Conservation (phyloP, 2,797 vertebrate species). For the Esox masquinongy region DNA sequence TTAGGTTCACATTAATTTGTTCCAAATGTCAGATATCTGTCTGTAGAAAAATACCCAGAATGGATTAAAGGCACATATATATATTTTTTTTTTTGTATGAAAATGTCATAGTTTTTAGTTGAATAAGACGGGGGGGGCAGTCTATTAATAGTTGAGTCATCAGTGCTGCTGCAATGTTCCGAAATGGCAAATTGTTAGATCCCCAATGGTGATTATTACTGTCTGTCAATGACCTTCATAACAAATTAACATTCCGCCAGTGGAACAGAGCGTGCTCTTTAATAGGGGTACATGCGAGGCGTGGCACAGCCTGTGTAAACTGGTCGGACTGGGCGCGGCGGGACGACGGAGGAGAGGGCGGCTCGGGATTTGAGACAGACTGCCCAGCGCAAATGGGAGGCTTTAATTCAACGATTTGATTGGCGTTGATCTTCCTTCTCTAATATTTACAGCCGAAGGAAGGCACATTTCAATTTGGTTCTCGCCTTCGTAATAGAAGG, state of each 20-base stretch:
- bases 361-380: background rate
- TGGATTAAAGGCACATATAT: constrained; percentile 45
- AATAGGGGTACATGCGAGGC: constrained; percentile 67
- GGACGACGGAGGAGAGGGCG: constrained; percentile 12
- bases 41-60: constrained; percentile 43
- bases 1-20: constrained; percentile 67
- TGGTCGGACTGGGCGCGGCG: constrained; percentile 39
- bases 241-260: constrained; percentile 84
- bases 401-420: background rate
- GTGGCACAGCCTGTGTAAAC: constrained; percentile 66
- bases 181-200: constrained; percentile 84
- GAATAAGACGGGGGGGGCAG: constrained; percentile 59
- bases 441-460: background rate
- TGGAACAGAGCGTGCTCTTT: constrained; percentile 78
- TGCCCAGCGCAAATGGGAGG: background rate
- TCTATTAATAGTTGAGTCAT: constrained; percentile 76
- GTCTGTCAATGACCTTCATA: constrained; percentile 84
- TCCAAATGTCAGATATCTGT: constrained; percentile 63
- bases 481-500: background rate
- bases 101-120: constrained; percentile 68
- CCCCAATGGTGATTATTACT: constrained; percentile 80
- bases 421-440: background rate
- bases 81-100: constrained; percentile 54
- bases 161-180: constrained; percentile 72
- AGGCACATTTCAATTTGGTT: background rate